Percentiles rank a stretch among this genome's conserved stretches.
Evolutionary conservation across 1,140 invertebrate species (phyloP).

Genomic region (Drosophila obscura): DNA sequence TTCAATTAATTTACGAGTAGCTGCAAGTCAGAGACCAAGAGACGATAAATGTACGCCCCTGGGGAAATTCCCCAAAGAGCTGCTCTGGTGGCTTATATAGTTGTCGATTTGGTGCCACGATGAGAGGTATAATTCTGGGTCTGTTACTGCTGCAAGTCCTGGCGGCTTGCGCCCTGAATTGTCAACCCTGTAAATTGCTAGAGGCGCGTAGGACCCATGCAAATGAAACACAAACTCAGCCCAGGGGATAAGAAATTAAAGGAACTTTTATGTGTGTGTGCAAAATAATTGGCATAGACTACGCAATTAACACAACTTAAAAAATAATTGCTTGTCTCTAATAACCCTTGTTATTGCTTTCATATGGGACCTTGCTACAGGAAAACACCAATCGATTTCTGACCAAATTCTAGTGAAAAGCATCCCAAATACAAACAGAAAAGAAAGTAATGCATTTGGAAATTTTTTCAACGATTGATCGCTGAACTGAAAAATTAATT

Average conservation of each 20-base stretch:
- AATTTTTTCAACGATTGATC: too few relatives aligned
- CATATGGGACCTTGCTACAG: too few relatives aligned
- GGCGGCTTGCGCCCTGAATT: conserved; percentile 54
- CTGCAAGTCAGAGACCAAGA: too few relatives aligned
- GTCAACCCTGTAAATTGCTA: conserved; percentile 69
- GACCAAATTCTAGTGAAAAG: too few relatives aligned
- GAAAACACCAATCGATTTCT: too few relatives aligned
- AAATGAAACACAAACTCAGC: conserved; percentile 42
- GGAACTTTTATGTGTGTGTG: too few relatives aligned
- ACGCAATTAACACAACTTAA: too few relatives aligned
- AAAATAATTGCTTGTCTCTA: too few relatives aligned
- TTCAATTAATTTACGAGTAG: conserved; percentile 40
- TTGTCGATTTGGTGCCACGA: conserved; percentile 53
- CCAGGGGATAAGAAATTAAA: conserved; percentile 1
- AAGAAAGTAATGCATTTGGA: too few relatives aligned
- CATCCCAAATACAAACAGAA: too few relatives aligned
- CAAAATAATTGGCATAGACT: conserved; percentile 2
- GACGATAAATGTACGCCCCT: conserved; percentile 19
- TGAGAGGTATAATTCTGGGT: conserved; percentile 45
- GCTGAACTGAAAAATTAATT: too few relatives aligned
- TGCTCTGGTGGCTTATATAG: conserved; percentile 20
- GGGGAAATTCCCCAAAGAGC: conserved; percentile 63
- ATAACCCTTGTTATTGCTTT: too few relatives aligned
- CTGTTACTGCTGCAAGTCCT: conserved; percentile 36
- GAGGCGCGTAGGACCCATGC: conserved; percentile 65